These are phyloP conservation scores for Tetrax tetrax DNA, from an alignment of 2,113 vertebrate species.

Conservation along the genomic window DNA sequence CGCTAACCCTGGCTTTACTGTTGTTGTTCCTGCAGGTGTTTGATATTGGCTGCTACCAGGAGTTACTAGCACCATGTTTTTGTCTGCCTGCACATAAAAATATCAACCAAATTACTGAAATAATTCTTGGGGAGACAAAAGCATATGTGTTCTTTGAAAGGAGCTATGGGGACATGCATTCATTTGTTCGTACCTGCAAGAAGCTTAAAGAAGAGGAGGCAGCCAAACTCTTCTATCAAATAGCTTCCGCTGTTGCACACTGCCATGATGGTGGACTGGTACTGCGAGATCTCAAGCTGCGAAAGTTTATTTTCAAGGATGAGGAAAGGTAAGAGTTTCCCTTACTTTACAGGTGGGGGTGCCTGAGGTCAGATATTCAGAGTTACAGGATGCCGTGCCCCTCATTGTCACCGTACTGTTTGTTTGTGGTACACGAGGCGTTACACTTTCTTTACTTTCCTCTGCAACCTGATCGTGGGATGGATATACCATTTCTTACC, in stretches of 20 bases:
- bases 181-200: slow-evolving; percentile 97
- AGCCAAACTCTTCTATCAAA: slow-evolving; percentile 96
- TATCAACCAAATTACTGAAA: slow-evolving; percentile 98
- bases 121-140: slow-evolving; percentile 93
- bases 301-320: slow-evolving; percentile 98
- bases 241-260: slow-evolving; percentile 95
- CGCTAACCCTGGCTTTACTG: slow-evolving; percentile 50
- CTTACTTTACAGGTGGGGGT: neutral
- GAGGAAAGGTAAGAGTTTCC: slow-evolving; percentile 88
- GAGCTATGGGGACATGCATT: slow-evolving; percentile 99
- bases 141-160: slow-evolving; percentile 97
- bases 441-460: neutral
- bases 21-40: slow-evolving; percentile 84
- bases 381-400: neutral
- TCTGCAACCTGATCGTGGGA: neutral
- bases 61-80: slow-evolving; percentile 95
- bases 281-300: slow-evolving; percentile 95
- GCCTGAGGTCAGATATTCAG: neutral
- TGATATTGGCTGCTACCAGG: slow-evolving; percentile 95
- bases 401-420: accelerated
- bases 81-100: slow-evolving; percentile 93
- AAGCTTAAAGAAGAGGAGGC: slow-evolving; percentile 98
- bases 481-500: neutral
- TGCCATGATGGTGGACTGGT: slow-evolving; percentile 97
- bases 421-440: neutral